phyloP scores from a whole-genome alignment of 1,140 invertebrate species.

The Brachionus rotundiformis region DNA sequence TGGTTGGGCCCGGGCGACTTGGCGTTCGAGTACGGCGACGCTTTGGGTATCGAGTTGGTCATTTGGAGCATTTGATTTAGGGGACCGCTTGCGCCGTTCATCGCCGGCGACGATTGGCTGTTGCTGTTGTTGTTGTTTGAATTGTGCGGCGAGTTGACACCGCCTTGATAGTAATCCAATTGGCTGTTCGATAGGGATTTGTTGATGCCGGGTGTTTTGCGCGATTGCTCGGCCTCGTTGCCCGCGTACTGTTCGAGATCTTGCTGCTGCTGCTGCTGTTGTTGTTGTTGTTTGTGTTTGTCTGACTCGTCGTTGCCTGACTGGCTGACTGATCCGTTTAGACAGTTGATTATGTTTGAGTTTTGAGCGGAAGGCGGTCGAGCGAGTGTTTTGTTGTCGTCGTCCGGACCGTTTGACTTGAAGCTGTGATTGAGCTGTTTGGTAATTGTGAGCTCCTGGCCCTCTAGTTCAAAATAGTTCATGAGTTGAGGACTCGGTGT shows the following conservation, averaged over 20 bases:
- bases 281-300: neutral
- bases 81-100: constrained; percentile 26
- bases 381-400: neutral
- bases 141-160: neutral
- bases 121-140: constrained; percentile 1
- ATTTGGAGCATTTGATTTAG: constrained; percentile 49
- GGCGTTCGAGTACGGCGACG: constrained; percentile 35
- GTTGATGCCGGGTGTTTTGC: constrained; percentile 36
- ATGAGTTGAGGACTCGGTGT: constrained; percentile 51
- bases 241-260: neutral
- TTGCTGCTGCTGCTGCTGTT: neutral
- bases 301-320: neutral
- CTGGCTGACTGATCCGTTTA: neutral
- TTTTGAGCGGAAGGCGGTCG: constrained; percentile 23
- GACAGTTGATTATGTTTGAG: constrained; percentile 8
- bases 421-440: constrained; percentile 49
- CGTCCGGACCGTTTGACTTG: neutral
- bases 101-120: constrained; percentile 9
- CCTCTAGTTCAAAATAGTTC: constrained; percentile 50
- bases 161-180: constrained; percentile 13
- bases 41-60: constrained; percentile 50
- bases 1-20: constrained; percentile 31
- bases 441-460: constrained; percentile 49
- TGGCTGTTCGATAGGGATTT: constrained; percentile 11
- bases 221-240: neutral